phyloP scores from a whole-genome alignment of 2,113 vertebrate species.

The Gnathochromis pfefferi region DNA sequence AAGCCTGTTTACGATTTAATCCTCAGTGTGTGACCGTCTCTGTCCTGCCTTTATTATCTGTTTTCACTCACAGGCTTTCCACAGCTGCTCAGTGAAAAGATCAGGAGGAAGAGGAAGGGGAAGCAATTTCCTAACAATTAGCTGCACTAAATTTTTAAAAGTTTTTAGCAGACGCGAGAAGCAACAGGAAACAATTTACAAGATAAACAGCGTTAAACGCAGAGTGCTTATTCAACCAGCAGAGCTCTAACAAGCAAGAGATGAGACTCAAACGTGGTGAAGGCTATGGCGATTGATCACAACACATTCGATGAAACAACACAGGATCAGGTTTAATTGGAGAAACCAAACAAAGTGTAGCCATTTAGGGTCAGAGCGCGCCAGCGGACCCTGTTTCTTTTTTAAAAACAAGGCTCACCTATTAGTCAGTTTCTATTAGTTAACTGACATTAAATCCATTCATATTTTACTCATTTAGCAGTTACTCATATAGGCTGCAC shows the following conservation, averaged over 20 bases:
- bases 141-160: not conserved
- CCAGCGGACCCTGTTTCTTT: not conserved
- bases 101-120: not conserved
- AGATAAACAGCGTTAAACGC: not conserved
- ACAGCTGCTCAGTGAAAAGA: not conserved
- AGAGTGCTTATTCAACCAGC: not conserved
- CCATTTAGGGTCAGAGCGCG: not conserved
- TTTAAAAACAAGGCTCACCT: not conserved
- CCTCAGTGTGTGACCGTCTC: not conserved
- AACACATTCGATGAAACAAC: not conserved
- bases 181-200: not conserved
- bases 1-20: not conserved
- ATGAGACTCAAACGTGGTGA: not conserved
- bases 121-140: not conserved
- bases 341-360: not conserved
- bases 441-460: not conserved
- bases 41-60: not conserved
- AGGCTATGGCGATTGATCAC: not conserved
- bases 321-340: constrained; percentile 12
- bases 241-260: not conserved
- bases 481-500: not conserved
- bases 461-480: not conserved
- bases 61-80: not conserved
- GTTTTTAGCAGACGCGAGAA: not conserved
- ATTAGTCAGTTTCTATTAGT: not conserved